A percentile compares a stretch with the other conserved stretches of the same genome.
phyloP scores from a whole-genome alignment of 1,140 invertebrate species.

The Liolophura sinensis region DNA sequence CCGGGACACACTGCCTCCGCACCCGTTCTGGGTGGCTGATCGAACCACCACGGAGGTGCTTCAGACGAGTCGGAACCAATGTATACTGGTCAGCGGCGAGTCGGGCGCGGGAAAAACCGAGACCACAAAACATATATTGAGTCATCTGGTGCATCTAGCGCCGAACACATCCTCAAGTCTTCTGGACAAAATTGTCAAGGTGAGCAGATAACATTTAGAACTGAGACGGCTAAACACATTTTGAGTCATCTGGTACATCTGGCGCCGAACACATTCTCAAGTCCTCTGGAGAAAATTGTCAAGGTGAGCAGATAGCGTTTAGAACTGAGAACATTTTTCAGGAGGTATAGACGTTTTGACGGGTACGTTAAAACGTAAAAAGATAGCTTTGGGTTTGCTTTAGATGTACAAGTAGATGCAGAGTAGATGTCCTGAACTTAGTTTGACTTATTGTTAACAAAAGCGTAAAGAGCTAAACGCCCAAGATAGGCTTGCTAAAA shows the following conservation, averaged over 20 bases:
- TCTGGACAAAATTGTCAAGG: conserved; percentile 42
- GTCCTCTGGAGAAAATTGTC: conserved; percentile 37
- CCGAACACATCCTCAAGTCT: conserved; percentile 23
- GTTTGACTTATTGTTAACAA: too few relatives aligned
- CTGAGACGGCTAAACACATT: conserved; percentile 67
- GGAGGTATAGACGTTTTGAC: neutral
- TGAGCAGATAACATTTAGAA: conserved; percentile 66
- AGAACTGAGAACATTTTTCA: conserved; percentile 47
- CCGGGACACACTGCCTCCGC: conserved; percentile 67
- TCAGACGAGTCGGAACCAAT: conserved; percentile 68
- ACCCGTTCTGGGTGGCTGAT: conserved; percentile 84
- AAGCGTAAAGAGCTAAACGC: too few relatives aligned
- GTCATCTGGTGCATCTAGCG: conserved; percentile 20
- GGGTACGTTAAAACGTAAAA: neutral
- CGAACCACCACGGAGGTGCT: conserved; percentile 73
- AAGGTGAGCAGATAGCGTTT: conserved; percentile 25
- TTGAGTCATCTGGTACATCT: conserved; percentile 24
- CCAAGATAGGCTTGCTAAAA: too few relatives aligned
- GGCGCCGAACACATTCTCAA: conserved; percentile 18
- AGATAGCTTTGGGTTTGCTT: neutral
- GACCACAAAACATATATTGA: conserved; percentile 37
- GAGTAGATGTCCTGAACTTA: neutral
- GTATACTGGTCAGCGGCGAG: conserved; percentile 71
- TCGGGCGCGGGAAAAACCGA: conserved; percentile 97
- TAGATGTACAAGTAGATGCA: neutral